phyloP scores from a whole-genome alignment of 2,888 invertebrate genomes.

The Volucella bombylans region DNA sequence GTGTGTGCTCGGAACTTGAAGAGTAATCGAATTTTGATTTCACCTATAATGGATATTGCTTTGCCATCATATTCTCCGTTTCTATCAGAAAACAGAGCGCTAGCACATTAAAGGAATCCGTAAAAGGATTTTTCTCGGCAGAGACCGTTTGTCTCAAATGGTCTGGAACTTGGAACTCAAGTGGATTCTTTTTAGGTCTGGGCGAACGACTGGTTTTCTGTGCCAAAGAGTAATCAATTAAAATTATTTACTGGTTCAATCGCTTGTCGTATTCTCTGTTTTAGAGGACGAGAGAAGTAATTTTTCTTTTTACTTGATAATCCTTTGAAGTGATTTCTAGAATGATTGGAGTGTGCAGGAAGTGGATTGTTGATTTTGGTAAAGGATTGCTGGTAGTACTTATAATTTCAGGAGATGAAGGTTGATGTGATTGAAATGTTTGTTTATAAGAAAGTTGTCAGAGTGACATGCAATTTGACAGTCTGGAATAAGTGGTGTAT shows the following conservation, averaged over 20 bases:
- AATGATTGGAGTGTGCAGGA: conserved; percentile 16
- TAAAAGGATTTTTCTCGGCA: conserved; percentile 43
- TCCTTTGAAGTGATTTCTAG: conserved; percentile 59
- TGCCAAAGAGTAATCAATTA: conserved; percentile 62
- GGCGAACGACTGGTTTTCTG: not conserved
- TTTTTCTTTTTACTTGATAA: conserved; percentile 22
- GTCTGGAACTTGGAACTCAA: conserved; percentile 64
- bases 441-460: not conserved
- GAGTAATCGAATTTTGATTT: conserved; percentile 72
- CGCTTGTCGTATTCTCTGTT: conserved; percentile 66
- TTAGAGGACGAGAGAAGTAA: not conserved
- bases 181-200: conserved; percentile 61
- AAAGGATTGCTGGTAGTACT: no score
- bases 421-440: not conserved
- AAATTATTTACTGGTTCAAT: conserved; percentile 67
- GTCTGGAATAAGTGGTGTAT: no score
- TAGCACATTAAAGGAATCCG: conserved; percentile 20
- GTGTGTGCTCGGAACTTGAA: conserved; percentile 50
- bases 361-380: not conserved
- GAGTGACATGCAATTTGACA: no score
- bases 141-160: conserved; percentile 56
- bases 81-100: conserved; percentile 41
- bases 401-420: no score
- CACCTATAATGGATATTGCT: conserved; percentile 64
- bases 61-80: conserved; percentile 60